Base-by-base conservation (phyloP, 23 tunicate species). In the Ascidia mentula region DNA sequence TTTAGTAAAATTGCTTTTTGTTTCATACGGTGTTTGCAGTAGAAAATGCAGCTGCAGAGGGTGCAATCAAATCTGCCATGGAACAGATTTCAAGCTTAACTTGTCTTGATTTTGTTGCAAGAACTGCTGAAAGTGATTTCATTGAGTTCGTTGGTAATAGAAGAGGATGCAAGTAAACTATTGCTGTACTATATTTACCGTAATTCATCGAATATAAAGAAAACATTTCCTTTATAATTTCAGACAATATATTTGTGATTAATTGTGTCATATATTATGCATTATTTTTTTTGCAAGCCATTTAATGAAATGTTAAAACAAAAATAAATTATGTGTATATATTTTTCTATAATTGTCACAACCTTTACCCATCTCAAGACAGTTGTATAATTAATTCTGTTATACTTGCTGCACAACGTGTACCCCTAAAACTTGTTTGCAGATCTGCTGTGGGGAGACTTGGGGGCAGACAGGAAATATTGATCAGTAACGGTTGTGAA, bases 401-500 rank as follows among this genome's bases (percentile, higher is more conserved):
- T n/a, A n/a, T n/a, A n/a, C n/a, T n/a, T n/a, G n/a, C n/a, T n/a
- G n/a, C n/a, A n/a, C n/a, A n/a, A n/a, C n/a, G n/a, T n/a, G n/a
- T n/a, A n/a, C n/a, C n/a, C n/a, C n/a, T n/a, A n/a, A n/a, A n/a
- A n/a, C n/a, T 5, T 53, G 8, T 40, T 46, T 45, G 20, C 18
- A 82, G 87, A 73, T 82, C 87, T 38, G 60, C 13, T 24, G 73
- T 82, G 34, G 87, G 87, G 7, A 31, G 73, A 38, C 34, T 37
- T 72, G 79, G 87, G 18, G 87, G 87, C 24, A 40, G 69, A 18
- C 87, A 82, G 36, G 33, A 37, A 17, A 60, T 82, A 18, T 82
- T 72, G 30, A 82, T 82, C 0, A 73, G 87, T 2, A 20, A 35
- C 28, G 80, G 87, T 18, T 82, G 87, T 35, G 87, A 46, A 45